Evolutionary conservation across 2,113 vertebrate species (phyloP).

Genomic region (Nettapus auritus): DNA sequence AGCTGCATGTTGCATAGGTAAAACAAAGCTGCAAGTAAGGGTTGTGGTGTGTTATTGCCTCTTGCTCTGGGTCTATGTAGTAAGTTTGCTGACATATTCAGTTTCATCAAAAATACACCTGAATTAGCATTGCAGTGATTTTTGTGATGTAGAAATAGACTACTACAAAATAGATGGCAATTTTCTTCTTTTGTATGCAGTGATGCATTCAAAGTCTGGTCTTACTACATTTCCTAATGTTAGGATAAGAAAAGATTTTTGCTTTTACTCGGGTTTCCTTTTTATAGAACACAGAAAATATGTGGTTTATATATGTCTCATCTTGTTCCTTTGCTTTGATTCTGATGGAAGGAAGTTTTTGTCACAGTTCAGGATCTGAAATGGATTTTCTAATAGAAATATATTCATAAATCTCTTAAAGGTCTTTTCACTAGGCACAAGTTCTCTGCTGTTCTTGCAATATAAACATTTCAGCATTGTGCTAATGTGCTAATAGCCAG

Average conservation of each 20-base stretch:
- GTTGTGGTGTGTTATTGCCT: fast-evolving
- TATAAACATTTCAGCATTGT: neutral
- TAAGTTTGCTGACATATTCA: neutral
- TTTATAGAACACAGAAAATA: neutral
- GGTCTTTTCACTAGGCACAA: neutral
- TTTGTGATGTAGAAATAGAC: neutral
- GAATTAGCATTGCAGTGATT: neutral
- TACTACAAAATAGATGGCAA: neutral
- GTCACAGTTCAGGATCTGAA: neutral
- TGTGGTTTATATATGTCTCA: fast-evolving
- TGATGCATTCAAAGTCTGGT: neutral
- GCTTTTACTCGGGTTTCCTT: neutral
- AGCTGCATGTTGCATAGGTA: neutral
- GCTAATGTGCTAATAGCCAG: neutral
- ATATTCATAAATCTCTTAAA: neutral
- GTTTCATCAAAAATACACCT: neutral
- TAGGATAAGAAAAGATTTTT: neutral
- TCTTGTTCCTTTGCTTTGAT: neutral
- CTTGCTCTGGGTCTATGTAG: neutral
- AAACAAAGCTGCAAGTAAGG: neutral
- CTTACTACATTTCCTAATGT: neutral
- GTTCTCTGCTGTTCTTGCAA: neutral
- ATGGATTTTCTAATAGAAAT: neutral
- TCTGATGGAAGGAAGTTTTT: neutral
- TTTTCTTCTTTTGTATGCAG: neutral